Conservation (phyloP, 2,888 invertebrate genomes). For the Tipula helvola region DNA sequence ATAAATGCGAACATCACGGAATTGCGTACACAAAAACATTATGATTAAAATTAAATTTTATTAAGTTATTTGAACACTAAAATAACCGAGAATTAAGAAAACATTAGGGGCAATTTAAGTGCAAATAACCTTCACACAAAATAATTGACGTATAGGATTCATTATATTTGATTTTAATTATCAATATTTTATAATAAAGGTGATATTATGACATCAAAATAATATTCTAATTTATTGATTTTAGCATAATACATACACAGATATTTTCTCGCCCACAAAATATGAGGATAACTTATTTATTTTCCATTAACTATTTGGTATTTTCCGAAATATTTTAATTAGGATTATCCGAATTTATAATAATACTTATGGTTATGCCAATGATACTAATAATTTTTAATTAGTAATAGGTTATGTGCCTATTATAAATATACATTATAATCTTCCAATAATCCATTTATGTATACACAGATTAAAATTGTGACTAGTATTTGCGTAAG, state of each 20-base stretch:
- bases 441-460: neutral
- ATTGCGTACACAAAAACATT: neutral
- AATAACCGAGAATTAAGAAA: neutral
- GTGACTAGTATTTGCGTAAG: neutral
- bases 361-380: neutral
- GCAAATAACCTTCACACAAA: neutral
- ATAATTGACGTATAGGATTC: no score
- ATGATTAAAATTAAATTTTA: neutral
- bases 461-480: neutral
- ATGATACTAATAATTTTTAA: neutral
- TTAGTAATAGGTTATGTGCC: neutral
- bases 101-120: neutral
- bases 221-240: neutral
- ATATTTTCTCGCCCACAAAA: neutral
- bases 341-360: neutral
- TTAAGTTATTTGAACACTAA: neutral
- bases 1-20: neutral
- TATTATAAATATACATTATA: neutral
- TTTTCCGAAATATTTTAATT: neutral
- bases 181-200: neutral
- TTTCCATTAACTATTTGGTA: slow-evolving; percentile 4
- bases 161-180: neutral
- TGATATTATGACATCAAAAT: neutral
- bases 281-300: neutral
- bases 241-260: neutral